Conservation (phyloP, 2,797 vertebrate genomes). For the Myotis vivesi region DNA sequence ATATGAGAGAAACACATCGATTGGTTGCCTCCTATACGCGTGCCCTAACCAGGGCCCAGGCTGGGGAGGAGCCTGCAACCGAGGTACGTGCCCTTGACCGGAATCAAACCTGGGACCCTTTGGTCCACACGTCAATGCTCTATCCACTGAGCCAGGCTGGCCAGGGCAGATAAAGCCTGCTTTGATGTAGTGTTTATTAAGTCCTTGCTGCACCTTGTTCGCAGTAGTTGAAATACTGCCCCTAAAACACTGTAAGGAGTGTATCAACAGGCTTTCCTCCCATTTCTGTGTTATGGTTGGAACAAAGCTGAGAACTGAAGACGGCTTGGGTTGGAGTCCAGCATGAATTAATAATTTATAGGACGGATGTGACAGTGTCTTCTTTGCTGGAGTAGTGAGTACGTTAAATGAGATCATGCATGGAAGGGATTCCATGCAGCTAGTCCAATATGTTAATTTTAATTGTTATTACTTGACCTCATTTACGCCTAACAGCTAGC, state of each 20-base stretch:
- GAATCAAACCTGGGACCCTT: too few species aligned
- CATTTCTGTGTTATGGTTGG: rapidly evolving
- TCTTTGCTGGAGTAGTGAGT: neutral
- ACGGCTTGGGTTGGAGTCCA: neutral
- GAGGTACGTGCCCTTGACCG: neutral
- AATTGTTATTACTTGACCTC: neutral
- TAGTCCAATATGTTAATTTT: neutral
- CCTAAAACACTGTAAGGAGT: rapidly evolving
- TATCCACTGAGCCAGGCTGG: too few species aligned
- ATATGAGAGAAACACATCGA: too few species aligned
- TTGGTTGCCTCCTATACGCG: too few species aligned
- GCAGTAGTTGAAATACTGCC: neutral
- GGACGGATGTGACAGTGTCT: too few species aligned
- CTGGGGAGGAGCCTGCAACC: neutral
- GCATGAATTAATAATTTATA: too few species aligned
- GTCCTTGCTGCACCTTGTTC: neutral
- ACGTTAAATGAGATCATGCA: neutral
- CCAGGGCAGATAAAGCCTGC: neutral
- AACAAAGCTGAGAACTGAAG: neutral
- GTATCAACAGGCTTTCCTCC: neutral
- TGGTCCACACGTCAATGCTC: too few species aligned
- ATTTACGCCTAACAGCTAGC: neutral
- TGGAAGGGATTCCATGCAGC: neutral
- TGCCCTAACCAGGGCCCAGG: too few species aligned
- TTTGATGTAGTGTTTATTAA: neutral